A percentile compares a stretch with the other conserved stretches of the same genome.
Conservation (phyloP, 2,888 invertebrate species). For the Athalia rosae region DNA sequence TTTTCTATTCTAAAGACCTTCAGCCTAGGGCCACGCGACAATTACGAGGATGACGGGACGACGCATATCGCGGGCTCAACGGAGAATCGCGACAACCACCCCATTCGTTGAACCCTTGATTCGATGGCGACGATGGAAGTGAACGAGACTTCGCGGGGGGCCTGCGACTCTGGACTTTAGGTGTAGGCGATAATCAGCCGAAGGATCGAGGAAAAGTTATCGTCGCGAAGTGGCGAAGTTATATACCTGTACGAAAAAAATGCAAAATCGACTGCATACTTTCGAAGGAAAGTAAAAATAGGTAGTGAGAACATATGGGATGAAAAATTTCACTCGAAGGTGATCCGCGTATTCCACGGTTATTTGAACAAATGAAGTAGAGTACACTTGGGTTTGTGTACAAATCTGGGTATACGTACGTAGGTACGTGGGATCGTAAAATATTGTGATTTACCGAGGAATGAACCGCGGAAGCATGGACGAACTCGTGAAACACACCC, state of each 20-base stretch:
- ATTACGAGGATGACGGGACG: background rate
- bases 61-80: background rate
- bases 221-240: background rate
- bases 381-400: too few relatives aligned
- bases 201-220: background rate
- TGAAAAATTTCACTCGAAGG: background rate
- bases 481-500: too few relatives aligned
- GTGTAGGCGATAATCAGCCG: background rate
- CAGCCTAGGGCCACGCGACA: background rate
- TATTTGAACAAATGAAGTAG: too few relatives aligned
- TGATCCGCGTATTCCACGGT: too few relatives aligned
- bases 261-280: conserved; percentile 32
- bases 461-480: too few relatives aligned
- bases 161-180: too few relatives aligned
- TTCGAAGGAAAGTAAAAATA: conserved; percentile 17
- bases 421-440: too few relatives aligned
- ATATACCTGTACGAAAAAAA: conserved; percentile 6
- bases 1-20: conserved; percentile 10
- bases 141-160: too few relatives aligned
- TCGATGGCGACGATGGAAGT: too few relatives aligned
- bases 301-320: conserved; percentile 14
- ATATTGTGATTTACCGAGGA: too few relatives aligned
- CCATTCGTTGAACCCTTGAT: too few relatives aligned
- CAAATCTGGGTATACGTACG: too few relatives aligned
- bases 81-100: background rate